These are phyloP conservation scores for Parnassius apollo DNA, from an alignment of 2,888 invertebrate species.

Conservation along the genomic window DNA sequence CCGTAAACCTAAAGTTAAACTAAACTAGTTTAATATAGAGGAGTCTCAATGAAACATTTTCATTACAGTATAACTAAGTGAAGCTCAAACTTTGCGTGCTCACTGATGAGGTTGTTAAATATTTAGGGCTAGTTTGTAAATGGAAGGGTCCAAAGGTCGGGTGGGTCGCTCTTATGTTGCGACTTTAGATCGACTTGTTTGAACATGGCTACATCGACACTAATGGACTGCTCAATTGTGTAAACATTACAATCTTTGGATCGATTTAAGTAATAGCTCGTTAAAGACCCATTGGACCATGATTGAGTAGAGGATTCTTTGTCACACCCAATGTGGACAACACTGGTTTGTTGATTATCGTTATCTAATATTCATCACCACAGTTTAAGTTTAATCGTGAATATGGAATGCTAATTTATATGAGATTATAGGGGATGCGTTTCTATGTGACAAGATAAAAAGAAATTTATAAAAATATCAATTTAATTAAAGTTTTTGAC, in stretches of 20 bases:
- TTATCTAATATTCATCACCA: no score
- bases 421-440: no score
- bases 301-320: not conserved
- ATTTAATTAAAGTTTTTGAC: no score
- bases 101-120: conserved; percentile 24
- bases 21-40: conserved; percentile 13
- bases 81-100: conserved; percentile 19
- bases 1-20: conserved; percentile 12
- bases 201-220: conserved; percentile 7
- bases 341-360: no score
- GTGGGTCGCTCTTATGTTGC: conserved; percentile 9
- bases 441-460: no score
- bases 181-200: conserved; percentile 16
- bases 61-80: conserved; percentile 23
- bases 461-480: no score
- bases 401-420: no score
- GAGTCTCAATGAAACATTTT: conserved; percentile 21
- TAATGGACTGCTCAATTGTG: conserved; percentile 18
- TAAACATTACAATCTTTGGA: conserved; percentile 6
- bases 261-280: not conserved
- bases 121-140: conserved; percentile 22
- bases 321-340: no score
- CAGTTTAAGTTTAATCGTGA: no score
- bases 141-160: conserved; percentile 18
- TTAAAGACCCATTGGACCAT: conserved; percentile 1